These are phyloP conservation scores for Eira barbara DNA, from an alignment of 2,113 vertebrate species.

Conservation along the genomic window DNA sequence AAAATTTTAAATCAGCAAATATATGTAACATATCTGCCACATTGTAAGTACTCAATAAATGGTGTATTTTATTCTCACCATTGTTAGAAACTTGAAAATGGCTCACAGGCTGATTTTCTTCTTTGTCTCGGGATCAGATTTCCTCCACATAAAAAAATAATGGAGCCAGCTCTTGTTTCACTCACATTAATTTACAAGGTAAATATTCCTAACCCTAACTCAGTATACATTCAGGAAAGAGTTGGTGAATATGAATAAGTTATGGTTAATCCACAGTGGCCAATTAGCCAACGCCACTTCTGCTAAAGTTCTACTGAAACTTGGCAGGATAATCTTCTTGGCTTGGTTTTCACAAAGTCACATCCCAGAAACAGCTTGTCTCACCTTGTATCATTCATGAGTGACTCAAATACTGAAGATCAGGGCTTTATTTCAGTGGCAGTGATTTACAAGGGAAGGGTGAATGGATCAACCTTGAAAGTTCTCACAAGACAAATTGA, in stretches of 20 bases:
- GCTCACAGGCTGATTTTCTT: not conserved
- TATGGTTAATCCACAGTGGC: not conserved
- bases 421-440: not conserved
- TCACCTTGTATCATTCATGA: not conserved
- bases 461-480: not conserved
- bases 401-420: not conserved
- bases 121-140: not conserved
- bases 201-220: not conserved
- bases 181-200: not conserved
- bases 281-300: not conserved
- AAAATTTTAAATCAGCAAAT: not conserved
- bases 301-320: not conserved
- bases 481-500: not conserved
- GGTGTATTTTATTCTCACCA: not conserved
- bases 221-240: not conserved
- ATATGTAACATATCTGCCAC: not conserved
- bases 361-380: not conserved
- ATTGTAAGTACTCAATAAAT: not conserved
- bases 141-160: not conserved
- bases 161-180: not conserved
- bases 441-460: not conserved
- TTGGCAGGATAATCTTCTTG: not conserved
- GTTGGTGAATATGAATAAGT: not conserved
- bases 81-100: conserved; percentile 1
- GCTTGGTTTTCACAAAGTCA: not conserved